Evolutionary conservation across 2,888 invertebrate genomes (phyloP), one percentile per base, ranked within the genome.

Genomic region (Lasioglossum leucozonium): DNA sequence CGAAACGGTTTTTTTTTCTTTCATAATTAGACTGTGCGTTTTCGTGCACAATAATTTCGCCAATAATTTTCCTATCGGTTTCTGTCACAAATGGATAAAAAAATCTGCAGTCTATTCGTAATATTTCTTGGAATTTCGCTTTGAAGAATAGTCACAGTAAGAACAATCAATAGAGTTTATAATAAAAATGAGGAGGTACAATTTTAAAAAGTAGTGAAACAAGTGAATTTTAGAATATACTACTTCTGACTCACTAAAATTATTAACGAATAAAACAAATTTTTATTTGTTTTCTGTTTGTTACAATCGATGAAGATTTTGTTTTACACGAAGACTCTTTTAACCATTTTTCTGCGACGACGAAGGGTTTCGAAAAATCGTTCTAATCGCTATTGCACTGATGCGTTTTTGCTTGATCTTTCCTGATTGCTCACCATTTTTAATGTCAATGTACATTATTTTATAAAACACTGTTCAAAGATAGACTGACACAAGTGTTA

Each of bases 21-120:
- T 67, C 71, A 30, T 58, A 77, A 72, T 44, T 10, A 26, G 5
- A n/a, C n/a, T n/a, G n/a, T n/a, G n/a, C n/a, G n/a, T n/a, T n/a
- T n/a, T n/a, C n/a, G n/a, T n/a, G n/a, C n/a, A n/a, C n/a, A n/a
- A n/a, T n/a, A n/a, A n/a, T n/a, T n/a, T n/a, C n/a, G n/a, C n/a
- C n/a, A n/a, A n/a, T n/a, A n/a, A n/a, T n/a, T n/a, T n/a, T n/a
- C n/a, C n/a, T n/a, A n/a, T n/a, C n/a, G n/a, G n/a, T n/a, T n/a
- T n/a, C n/a, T n/a, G n/a, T n/a, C n/a, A n/a, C n/a, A n/a, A n/a
- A n/a, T n/a, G n/a, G n/a, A n/a, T n/a, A n/a, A n/a, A n/a, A n/a
- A n/a, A 18, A 47, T 47, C 47, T 47, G 47, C 47, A 6, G 5
- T 47, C 47, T 6, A 18, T 47, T 47, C 55, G 11, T 55, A 55